Evolutionary conservation across 2,888 invertebrate genomes (phyloP).

Genomic region (Panzeria rudis): DNA sequence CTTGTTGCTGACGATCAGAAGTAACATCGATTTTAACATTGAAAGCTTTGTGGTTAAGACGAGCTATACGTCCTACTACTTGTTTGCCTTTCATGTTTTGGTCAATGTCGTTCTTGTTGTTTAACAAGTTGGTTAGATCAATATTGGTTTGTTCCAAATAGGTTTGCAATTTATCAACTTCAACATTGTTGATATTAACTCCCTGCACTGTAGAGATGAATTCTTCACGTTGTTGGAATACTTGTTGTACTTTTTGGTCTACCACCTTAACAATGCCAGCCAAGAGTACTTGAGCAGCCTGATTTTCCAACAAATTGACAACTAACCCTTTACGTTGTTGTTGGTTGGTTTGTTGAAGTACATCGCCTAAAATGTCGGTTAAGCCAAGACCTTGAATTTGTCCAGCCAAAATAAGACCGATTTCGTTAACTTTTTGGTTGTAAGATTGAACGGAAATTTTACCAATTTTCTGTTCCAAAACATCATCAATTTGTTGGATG

Average conservation of each 20-base stretch:
- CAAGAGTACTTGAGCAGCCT: slow-evolving; percentile 74
- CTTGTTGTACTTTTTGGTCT: slow-evolving; percentile 86
- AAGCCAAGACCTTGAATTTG: slow-evolving; percentile 73
- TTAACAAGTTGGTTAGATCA: slow-evolving; percentile 83
- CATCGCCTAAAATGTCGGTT: slow-evolving; percentile 74
- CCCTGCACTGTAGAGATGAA: not conserved
- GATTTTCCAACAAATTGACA: slow-evolving; percentile 48
- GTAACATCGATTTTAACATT: slow-evolving; percentile 86
- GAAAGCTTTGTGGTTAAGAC: slow-evolving; percentile 89
- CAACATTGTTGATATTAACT: slow-evolving; percentile 85
- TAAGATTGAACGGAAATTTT: slow-evolving; percentile 78
- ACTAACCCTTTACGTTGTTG: slow-evolving; percentile 33
- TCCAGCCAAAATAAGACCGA: slow-evolving; percentile 75
- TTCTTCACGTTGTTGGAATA: slow-evolving; percentile 76
- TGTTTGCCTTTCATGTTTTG: slow-evolving; percentile 16
- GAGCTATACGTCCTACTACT: slow-evolving; percentile 81
- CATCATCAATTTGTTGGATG: slow-evolving; percentile 85
- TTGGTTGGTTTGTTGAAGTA: slow-evolving; percentile 63
- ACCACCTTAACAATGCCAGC: slow-evolving; percentile 84
- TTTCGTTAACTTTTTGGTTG: slow-evolving; percentile 83
- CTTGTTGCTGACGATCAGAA: slow-evolving; percentile 86
- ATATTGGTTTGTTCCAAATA: slow-evolving; percentile 87
- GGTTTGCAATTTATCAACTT: slow-evolving; percentile 87
- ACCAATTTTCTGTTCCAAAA: slow-evolving; percentile 35
- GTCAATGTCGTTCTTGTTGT: slow-evolving; percentile 24